Percentiles rank a stretch among this genome's conserved stretches.
Evolutionary conservation across 2,888 invertebrate genomes (phyloP).

Genomic region (Ormyrus rosae): DNA sequence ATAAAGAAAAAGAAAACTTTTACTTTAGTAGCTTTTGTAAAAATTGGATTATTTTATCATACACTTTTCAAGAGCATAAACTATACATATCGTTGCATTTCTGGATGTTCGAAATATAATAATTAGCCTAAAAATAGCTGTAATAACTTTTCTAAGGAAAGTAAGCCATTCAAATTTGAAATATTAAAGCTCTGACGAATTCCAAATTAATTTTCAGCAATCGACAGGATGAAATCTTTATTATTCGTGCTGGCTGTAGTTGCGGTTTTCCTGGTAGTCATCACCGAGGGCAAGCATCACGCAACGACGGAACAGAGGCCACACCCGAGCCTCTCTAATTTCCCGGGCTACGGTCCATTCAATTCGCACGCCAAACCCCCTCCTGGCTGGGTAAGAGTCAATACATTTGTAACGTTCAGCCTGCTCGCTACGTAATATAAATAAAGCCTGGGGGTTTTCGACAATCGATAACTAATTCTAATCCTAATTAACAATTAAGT

Average conservation of each 20-base stretch:
- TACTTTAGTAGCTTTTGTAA: too few species aligned
- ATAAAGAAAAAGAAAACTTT: too few species aligned
- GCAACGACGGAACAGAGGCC: not conserved
- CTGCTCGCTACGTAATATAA: not conserved
- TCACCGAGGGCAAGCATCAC: not conserved
- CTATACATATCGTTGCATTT: too few species aligned
- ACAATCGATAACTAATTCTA: not conserved
- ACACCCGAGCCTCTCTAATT: not conserved
- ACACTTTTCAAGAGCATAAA: too few species aligned
- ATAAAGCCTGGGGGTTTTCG: not conserved
- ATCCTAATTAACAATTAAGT: slow-evolving; percentile 4
- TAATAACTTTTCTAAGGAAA: not conserved
- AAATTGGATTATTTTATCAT: too few species aligned
- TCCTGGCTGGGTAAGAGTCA: slow-evolving; percentile 14
- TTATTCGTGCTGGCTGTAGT: not conserved
- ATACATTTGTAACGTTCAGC: not conserved
- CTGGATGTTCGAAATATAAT: not conserved
- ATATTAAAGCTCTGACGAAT: not conserved
- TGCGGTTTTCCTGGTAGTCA: not conserved
- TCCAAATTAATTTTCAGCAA: slow-evolving; percentile 19
- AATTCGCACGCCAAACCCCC: not conserved
- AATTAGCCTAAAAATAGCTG: not conserved
- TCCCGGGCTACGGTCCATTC: slow-evolving; percentile 21
- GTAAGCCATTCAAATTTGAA: not conserved
- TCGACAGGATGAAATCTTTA: slow-evolving; percentile 8